Conservation (phyloP, 2,888 invertebrate genomes). For the Lycaena phlaeas region DNA sequence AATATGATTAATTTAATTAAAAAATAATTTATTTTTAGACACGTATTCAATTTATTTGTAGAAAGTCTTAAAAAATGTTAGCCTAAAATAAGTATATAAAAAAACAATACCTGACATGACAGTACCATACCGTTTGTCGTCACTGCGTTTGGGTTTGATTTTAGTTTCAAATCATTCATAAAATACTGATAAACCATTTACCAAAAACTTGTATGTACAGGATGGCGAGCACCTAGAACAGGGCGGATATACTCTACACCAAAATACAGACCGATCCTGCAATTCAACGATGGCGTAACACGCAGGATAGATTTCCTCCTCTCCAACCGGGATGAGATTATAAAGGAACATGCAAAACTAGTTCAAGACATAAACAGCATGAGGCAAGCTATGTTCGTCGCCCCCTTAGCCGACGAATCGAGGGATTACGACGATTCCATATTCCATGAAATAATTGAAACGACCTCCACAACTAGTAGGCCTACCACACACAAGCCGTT, state of each 20-base stretch:
- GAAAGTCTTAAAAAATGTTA: too few relatives aligned
- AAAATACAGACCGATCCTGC: conserved; percentile 20
- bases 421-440: conserved; percentile 59
- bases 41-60: too few relatives aligned
- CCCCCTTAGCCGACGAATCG: conserved; percentile 41
- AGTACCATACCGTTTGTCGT: too few relatives aligned
- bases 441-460: conserved; percentile 54
- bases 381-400: conserved; percentile 44
- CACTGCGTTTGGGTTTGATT: too few relatives aligned
- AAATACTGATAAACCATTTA: neutral
- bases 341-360: conserved; percentile 59
- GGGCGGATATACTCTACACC: conserved; percentile 19
- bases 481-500: conserved; percentile 21
- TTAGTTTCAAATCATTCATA: too few relatives aligned
- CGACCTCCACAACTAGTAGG: conserved; percentile 31
- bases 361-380: conserved; percentile 62
- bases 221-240: conserved; percentile 25
- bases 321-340: conserved; percentile 36
- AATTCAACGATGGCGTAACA: conserved; percentile 14
- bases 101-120: too few relatives aligned
- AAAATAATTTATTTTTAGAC: too few relatives aligned
- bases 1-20: too few relatives aligned
- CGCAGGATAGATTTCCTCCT: conserved; percentile 31
- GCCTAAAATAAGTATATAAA: too few relatives aligned
- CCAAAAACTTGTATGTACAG: conserved; percentile 18